A percentile compares a stretch with the other conserved stretches of the same genome.
Conservation (phyloP, 2,797 vertebrate genomes). For the Parauchenoglanis ngamensis region DNA sequence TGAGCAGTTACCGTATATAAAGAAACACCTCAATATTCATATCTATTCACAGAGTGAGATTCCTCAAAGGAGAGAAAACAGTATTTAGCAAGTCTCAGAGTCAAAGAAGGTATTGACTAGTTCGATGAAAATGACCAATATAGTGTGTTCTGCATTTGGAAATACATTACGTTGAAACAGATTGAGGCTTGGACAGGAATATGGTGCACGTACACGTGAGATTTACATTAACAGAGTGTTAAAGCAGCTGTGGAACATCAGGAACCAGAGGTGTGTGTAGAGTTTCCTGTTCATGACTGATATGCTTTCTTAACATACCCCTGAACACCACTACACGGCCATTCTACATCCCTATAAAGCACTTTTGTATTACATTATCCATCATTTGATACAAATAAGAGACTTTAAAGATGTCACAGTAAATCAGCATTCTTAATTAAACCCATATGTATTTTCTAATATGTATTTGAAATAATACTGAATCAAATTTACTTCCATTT, state of each 20-base stretch:
- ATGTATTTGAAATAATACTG: neutral
- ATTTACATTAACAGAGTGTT: constrained; percentile 39
- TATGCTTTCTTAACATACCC: constrained; percentile 14
- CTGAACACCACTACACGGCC: constrained; percentile 19
- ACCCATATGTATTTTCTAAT: neutral
- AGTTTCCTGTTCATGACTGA: constrained; percentile 39
- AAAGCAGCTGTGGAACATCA: constrained; percentile 43
- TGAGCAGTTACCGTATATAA: constrained; percentile 15
- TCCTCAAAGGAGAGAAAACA: constrained; percentile 15
- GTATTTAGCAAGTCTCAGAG: constrained; percentile 27
- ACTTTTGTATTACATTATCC: neutral
- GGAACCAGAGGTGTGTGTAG: constrained; percentile 25
- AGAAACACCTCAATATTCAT: constrained; percentile 29
- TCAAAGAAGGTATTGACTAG: constrained; percentile 11
- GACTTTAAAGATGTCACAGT: neutral
- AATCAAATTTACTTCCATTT: neutral
- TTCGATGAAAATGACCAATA: neutral
- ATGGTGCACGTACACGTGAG: constrained; percentile 35
- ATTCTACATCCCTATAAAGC: neutral
- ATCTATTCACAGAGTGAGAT: constrained; percentile 11
- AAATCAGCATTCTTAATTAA: neutral
- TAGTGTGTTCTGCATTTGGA: neutral
- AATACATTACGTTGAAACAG: neutral
- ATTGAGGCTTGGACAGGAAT: constrained; percentile 1
- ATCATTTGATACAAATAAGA: neutral